These are phyloP conservation scores for Tenualosa ilisha DNA, from an alignment of 2,797 vertebrate species.

Conservation along the genomic window DNA sequence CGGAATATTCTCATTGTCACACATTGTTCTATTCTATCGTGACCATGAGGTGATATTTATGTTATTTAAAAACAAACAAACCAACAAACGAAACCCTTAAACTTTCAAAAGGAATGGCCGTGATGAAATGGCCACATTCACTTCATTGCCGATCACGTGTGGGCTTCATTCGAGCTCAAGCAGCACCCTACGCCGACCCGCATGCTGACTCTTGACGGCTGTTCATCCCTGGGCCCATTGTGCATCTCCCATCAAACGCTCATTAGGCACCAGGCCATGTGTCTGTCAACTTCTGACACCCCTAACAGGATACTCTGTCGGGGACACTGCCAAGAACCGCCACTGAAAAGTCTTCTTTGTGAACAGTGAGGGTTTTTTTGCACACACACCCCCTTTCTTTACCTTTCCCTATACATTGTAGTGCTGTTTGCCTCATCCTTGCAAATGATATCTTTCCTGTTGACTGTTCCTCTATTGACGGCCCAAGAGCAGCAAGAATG, in stretches of 20 bases:
- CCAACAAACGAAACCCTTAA: not conserved
- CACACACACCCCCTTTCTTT: conserved; percentile 42
- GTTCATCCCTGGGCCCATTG: conserved; percentile 55
- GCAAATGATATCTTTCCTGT: conserved; percentile 35
- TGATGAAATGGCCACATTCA: not conserved
- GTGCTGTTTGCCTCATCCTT: conserved; percentile 48
- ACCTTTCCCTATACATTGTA: conserved; percentile 59
- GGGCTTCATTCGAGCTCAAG: not conserved
- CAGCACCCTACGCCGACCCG: not conserved
- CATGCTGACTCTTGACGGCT: conserved; percentile 5
- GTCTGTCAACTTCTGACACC: conserved; percentile 70
- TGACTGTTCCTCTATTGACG: conserved; percentile 31
- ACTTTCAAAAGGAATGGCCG: not conserved
- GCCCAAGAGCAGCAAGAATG: conserved; percentile 32
- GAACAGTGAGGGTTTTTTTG: conserved; percentile 27
- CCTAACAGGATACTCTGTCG: conserved; percentile 55
- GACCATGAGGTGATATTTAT: not conserved
- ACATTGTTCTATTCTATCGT: not conserved
- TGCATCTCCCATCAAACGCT: conserved; percentile 67
- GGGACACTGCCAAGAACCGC: conserved; percentile 51
- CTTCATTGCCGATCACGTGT: not conserved
- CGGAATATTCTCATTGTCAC: not conserved
- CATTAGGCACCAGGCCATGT: conserved; percentile 71
- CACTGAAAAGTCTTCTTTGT: conserved; percentile 61
- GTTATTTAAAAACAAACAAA: not conserved